A percentile compares a stretch with the other conserved stretches of the same genome.
These are phyloP conservation scores for Netelia inedita DNA, from an alignment of 2,888 invertebrate species.

Conservation along the genomic window DNA sequence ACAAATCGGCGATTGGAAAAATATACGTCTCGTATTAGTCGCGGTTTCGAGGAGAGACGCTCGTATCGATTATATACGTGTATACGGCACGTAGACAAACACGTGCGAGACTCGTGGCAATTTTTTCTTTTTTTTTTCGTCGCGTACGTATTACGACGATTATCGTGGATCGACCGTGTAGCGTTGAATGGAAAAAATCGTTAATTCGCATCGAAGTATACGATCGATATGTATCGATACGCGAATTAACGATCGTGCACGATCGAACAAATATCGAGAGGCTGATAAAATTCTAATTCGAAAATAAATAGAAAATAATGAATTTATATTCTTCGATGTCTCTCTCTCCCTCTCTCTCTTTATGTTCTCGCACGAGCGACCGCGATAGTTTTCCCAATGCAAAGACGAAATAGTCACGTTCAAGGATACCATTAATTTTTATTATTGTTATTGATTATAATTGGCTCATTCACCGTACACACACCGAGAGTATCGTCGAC, in stretches of 20 bases:
- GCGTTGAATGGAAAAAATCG: neutral
- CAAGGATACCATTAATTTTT: slow-evolving; percentile 26
- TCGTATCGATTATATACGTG: neutral
- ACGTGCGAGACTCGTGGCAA: too few species aligned
- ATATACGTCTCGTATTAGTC: slow-evolving; percentile 47
- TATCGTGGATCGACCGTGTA: neutral
- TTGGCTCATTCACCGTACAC: neutral
- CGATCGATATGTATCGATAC: neutral
- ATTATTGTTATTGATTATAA: slow-evolving; percentile 12
- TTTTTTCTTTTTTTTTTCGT: too few species aligned
- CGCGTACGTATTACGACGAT: too few species aligned
- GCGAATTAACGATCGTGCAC: too few species aligned
- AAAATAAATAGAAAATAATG: too few species aligned
- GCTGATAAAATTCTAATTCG: too few species aligned
- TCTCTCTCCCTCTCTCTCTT: too few species aligned
- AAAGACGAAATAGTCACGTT: slow-evolving; percentile 53
- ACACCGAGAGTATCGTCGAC: neutral
- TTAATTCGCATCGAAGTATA: neutral
- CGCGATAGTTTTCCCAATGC: neutral
- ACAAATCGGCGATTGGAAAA: slow-evolving; percentile 53
- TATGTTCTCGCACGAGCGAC: too few species aligned
- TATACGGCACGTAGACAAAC: neutral
- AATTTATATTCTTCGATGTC: too few species aligned
- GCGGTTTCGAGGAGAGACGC: neutral
- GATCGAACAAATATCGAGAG: too few species aligned